Base-by-base conservation (phyloP, 2,797 vertebrate genomes). In the Enteromius fasciolatus region DNA sequence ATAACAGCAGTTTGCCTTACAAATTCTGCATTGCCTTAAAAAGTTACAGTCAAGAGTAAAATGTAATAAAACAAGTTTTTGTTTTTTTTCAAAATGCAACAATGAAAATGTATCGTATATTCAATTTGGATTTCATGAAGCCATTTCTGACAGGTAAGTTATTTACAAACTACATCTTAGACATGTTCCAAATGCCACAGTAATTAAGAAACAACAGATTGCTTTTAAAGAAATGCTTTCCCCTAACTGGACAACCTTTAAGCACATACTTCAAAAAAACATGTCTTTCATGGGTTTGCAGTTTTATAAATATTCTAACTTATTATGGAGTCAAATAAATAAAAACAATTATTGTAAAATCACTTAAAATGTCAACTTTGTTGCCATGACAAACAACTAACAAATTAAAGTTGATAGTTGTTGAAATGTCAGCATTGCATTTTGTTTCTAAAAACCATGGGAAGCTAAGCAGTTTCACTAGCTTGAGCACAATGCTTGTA, bases 31-130 rank as follows among this genome's bases (percentile, higher is more conserved):
- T 39, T 39, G 36, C 36, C 36, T 8, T 39, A 9, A 8, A 39
- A 85, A 61, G 23, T 87, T 80, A 83, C 57, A 78, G 82, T 80
- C 75, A 63, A 70, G 57, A 80, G 41, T 61, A 59, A 82, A 85
- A 86, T 15, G 14, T 5, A 7, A 28, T 28, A 61, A 31, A 63
- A 14, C 5, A 59, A 14, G 23, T 5, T 15, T 15, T 6, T 15
- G 28, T 9, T 54, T 20, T n/a, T 59, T n/a, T 4, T 23, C 3
- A 14, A 61, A 25, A 31, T 7, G 5, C 6, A 14, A 61, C 25
- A 28, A 28, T 14, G 4, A 25, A 25, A 28, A 14, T 28, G 5
- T 12, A 25, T 3, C 0, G 2, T 5, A 61, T 61, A 25, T 61
- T 61, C 23, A 28, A 28, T 61, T 28, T 28, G 59, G 23, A 61